Percentiles rank a stretch among this genome's conserved stretches.
phyloP scores from a whole-genome alignment of 2,113 vertebrate genomes.

The Tragelaphus imberbis region DNA sequence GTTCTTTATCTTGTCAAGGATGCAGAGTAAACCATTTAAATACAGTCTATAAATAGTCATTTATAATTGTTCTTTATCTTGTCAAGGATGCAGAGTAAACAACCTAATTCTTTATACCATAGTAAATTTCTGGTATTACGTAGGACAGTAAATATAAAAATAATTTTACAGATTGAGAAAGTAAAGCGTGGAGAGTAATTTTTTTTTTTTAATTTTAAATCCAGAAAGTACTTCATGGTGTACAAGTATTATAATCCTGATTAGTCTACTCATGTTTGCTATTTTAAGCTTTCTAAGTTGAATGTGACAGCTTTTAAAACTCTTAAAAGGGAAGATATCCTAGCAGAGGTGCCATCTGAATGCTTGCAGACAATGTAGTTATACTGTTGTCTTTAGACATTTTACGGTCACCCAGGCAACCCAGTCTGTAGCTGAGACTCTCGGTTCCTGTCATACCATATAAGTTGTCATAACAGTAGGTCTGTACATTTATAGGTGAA shows the following conservation, averaged over 20 bases:
- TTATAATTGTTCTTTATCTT: slow-evolving; percentile 46
- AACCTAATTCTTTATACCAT: slow-evolving; percentile 30
- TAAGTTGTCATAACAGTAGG: neutral
- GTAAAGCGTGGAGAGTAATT: neutral
- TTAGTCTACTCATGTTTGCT: neutral
- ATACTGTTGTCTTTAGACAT: neutral
- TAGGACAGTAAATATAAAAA: slow-evolving; percentile 28
- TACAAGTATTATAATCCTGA: slow-evolving; percentile 3
- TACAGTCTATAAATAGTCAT: slow-evolving; percentile 9
- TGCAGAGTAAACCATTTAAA: slow-evolving; percentile 37
- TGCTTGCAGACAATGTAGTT: neutral
- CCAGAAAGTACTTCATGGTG: neutral
- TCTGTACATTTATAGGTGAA: neutral
- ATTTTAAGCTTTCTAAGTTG: slow-evolving; percentile 28
- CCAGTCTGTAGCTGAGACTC: neutral
- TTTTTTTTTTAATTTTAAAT: neutral
- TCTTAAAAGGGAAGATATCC: neutral
- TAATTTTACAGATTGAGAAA: neutral
- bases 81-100: slow-evolving; percentile 26
- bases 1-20: slow-evolving; percentile 33
- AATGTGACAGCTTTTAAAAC: slow-evolving; percentile 32
- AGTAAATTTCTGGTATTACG: slow-evolving; percentile 13
- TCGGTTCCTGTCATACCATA: neutral
- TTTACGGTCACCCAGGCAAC: neutral
- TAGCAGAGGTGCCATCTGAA: neutral